Conservation (phyloP, 2,113 vertebrate genomes). For the Carassius gibelio region DNA sequence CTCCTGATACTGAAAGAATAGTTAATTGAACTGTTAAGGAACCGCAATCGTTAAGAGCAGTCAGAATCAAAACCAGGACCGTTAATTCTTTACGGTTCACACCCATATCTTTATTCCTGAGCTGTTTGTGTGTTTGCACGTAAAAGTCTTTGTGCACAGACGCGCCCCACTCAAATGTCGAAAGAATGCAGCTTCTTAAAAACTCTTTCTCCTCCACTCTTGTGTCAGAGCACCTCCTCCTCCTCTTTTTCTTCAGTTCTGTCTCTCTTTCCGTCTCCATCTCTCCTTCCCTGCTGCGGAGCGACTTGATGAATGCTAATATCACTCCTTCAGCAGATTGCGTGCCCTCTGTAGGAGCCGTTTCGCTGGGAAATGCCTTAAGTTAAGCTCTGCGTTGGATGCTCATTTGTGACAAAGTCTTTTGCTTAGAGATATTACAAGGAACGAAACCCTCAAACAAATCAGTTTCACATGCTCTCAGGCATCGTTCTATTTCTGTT, state of each 20-base stretch:
- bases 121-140: neutral
- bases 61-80: neutral
- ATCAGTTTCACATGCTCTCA: constrained; percentile 15
- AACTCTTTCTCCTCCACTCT: neutral
- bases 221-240: neutral
- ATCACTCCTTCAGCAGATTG: constrained; percentile 41
- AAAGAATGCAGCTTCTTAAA: constrained; percentile 5
- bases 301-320: constrained; percentile 42
- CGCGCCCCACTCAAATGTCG: constrained; percentile 18
- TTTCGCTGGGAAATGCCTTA: constrained; percentile 34
- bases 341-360: neutral
- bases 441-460: constrained; percentile 12
- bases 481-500: constrained; percentile 24
- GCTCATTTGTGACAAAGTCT: constrained; percentile 33
- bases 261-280: constrained; percentile 37
- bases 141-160: constrained; percentile 20
- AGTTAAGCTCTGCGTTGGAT: constrained; percentile 7
- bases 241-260: constrained; percentile 48
- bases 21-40: neutral
- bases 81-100: neutral
- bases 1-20: neutral
- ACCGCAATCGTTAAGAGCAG: neutral
- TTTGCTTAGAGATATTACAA: constrained; percentile 22
- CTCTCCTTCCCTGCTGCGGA: constrained; percentile 45
- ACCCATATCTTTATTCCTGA: neutral